Conservation (phyloP, 2,888 invertebrate genomes). For the Mesorhabditis spiculigera region DNA sequence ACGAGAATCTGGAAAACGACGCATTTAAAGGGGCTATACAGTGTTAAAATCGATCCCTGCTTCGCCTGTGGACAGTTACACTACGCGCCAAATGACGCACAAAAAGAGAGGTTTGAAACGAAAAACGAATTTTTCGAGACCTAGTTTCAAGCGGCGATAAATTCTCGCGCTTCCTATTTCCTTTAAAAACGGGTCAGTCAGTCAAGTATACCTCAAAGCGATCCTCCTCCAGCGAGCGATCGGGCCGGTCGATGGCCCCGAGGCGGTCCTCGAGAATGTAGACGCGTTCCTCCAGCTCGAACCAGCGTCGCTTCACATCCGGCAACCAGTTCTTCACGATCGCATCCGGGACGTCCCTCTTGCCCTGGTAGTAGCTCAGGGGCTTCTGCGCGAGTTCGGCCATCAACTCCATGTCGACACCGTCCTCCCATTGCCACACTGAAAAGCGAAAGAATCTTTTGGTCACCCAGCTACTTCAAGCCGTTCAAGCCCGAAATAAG, state of each 20-base stretch:
- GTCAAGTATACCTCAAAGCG: conserved; percentile 15
- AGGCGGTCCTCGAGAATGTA: conserved; percentile 38
- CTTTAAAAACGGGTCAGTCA: not conserved
- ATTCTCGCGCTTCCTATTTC: not conserved
- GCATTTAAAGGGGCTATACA: not conserved
- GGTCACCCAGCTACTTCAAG: no score
- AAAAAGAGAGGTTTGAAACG: not conserved
- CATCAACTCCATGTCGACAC: conserved; percentile 30
- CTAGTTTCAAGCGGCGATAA: no score
- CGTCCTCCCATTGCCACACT: conserved; percentile 7
- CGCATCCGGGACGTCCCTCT: conserved; percentile 39
- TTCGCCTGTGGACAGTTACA: conserved; percentile 5
- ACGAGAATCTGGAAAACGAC: conserved; percentile 42
- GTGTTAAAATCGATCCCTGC: conserved; percentile 10
- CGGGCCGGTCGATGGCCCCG: conserved; percentile 28
- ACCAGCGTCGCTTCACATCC: conserved; percentile 44
- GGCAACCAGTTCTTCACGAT: conserved; percentile 32
- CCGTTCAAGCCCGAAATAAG: no score
- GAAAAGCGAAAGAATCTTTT: no score
- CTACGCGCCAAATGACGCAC: conserved; percentile 11
- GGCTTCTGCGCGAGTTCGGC: conserved; percentile 31
- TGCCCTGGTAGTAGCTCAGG: conserved; percentile 27
- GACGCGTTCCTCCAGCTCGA: conserved; percentile 36
- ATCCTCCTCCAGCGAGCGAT: conserved; percentile 40
- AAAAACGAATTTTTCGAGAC: no score